Evolutionary conservation across 2,113 vertebrate genomes (phyloP), one percentile per base, ranked within the genome.

Genomic region (Trochalopteron elliotii): DNA sequence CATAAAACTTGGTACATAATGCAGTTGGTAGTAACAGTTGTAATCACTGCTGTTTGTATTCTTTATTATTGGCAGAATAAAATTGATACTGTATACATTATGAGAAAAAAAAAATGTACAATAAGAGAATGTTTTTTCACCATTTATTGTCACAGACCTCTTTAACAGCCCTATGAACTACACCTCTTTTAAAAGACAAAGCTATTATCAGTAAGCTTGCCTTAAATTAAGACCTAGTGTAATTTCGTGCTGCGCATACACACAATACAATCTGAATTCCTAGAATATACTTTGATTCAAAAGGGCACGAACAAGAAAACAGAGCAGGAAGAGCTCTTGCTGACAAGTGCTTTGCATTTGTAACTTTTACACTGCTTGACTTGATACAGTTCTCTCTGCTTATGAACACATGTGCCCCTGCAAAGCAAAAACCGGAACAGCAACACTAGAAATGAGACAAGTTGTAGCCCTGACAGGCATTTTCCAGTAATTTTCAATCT

Each of bases 61-160:
- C 49, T 42, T 10, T 19, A 31, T 8, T 56, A 68, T 1, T 30
- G 12, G 28, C 56, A 63, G 56, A 87, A 71, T 49, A 61, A 91
- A 82, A 81, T 4, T 27, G 12, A 55, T 39, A 57, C 0, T 37
- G 12, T 33, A 53, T 69, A 60, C 84, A 49, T 22, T 57, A 70
- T 2, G 0, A 2, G 18, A 65, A 87, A 50, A 23, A 67, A 23
- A 67, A 40, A 6, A 45, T 2, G 2, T 14, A 30, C 0, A 0
- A 12, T 16, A 65, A 42, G 3, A 79, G 16, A 86, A 68, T 1
- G 16, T 5, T 56, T 45, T 64, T 64, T 23, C 5, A 6, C 4
- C 6, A 14, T 28, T 49, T 84, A 21, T 24, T 45, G 11, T 19
- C 50, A 91, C 5, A 45, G 50, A 25, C 22, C 25, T n/a, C 59